A percentile compares a stretch with the other conserved stretches of the same genome.
phyloP scores from a whole-genome alignment of 2,797 vertebrate species.

The Bovichtus variegatus region DNA sequence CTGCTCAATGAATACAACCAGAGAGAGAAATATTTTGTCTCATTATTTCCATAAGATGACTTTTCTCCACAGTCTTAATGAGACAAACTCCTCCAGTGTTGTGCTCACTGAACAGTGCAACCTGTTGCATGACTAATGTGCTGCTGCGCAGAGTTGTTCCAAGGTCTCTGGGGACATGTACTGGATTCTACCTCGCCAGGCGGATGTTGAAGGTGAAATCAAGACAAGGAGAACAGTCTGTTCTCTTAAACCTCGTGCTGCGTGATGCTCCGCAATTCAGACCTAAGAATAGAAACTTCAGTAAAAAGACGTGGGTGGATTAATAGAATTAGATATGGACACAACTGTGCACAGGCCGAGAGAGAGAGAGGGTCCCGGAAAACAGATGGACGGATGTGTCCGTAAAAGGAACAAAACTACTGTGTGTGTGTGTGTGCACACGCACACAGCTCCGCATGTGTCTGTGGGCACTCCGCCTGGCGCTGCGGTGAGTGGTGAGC shows the following conservation, averaged over 20 bases:
- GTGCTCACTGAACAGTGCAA: conserved; percentile 69
- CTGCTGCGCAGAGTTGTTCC: conserved; percentile 76
- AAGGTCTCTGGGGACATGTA: conserved; percentile 79
- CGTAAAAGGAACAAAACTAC: conserved; percentile 81
- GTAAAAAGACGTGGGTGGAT: conserved; percentile 69
- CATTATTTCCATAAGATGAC: conserved; percentile 48
- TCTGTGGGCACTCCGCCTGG: conserved; percentile 65
- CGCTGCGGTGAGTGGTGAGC: conserved; percentile 70
- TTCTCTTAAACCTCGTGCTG: conserved; percentile 73
- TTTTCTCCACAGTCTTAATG: conserved; percentile 50
- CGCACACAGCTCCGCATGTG: conserved; percentile 36
- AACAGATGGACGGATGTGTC: conserved; percentile 73
- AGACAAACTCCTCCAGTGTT: conserved; percentile 57
- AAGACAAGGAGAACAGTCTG: conserved; percentile 81
- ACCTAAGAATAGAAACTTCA: conserved; percentile 73
- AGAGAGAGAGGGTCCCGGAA: conserved; percentile 51
- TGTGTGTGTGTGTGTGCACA: conserved; percentile 32
- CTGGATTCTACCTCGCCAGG: conserved; percentile 80
- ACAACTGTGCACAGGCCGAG: conserved; percentile 38
- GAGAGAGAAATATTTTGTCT: conserved; percentile 32
- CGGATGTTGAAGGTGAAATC: conserved; percentile 85
- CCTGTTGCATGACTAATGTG: conserved; percentile 84
- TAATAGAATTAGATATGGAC: conserved; percentile 75
- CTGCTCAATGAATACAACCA: conserved; percentile 20
- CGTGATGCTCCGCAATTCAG: conserved; percentile 54